A percentile compares a stretch with the other conserved stretches of the same genome.
These are phyloP conservation scores for Branchipolynoe longqiensis DNA, from an alignment of 2,888 invertebrate genomes.

Conservation along the genomic window DNA sequence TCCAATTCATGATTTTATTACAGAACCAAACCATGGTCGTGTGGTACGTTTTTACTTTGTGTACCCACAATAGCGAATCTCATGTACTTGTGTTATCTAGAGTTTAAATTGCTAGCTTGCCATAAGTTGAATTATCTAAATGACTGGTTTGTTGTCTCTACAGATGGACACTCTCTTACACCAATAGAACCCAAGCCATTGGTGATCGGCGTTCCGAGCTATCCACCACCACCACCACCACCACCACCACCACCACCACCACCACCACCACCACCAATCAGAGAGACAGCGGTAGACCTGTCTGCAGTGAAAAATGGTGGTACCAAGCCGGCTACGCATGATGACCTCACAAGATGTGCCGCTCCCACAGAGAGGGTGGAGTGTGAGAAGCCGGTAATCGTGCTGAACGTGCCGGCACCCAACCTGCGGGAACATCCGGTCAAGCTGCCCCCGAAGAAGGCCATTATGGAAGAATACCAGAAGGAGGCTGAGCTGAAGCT, in stretches of 20 bases:
- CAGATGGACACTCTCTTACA: slow-evolving; percentile 8
- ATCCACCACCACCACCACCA: no score
- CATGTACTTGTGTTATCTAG: no score
- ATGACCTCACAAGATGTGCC: no score
- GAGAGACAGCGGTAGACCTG: background rate
- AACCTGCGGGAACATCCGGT: background rate
- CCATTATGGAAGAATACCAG: slow-evolving; percentile 46
- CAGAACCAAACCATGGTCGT: no score
- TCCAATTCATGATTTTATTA: no score
- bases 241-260: no score
- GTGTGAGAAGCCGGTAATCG: background rate
- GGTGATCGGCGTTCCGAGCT: no score
- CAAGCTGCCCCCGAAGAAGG: slow-evolving; percentile 41
- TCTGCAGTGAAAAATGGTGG: background rate
- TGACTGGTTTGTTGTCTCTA: no score
- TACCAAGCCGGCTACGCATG: background rate
- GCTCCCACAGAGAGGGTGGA: slow-evolving; percentile 3
- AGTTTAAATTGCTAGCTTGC: no score
- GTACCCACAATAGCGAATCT: no score
- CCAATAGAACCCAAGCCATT: background rate
- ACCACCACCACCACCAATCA: background rate
- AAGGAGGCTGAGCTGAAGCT: slow-evolving; percentile 28
- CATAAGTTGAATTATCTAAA: no score
- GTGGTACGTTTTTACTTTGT: no score
- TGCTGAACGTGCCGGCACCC: background rate